Evolutionary conservation across 2,888 invertebrate genomes (phyloP), one percentile per base, ranked within the genome.

Genomic region (Tinea pellionella): DNA sequence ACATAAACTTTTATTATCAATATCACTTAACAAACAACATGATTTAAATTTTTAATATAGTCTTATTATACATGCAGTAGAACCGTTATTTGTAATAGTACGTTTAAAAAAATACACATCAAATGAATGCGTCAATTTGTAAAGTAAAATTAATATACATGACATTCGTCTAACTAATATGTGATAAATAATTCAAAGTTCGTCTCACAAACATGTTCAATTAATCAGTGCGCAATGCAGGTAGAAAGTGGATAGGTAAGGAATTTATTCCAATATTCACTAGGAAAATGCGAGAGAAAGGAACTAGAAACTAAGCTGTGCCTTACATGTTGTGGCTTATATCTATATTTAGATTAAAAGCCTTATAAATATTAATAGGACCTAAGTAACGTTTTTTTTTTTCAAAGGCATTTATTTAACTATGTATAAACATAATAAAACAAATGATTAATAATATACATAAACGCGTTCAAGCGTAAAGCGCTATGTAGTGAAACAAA

Each of bases 221-320:
- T 86, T 85, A 84, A 86, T 84, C 83, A 76, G 77, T 78, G 77
- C 79, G 82, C 77, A 78, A 80, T 80, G 75, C 72, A 68, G 70
- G 71, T 82, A 84, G 85, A 85, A 86, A 86, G 85, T 75, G 65
- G 73, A 77, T 73, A 57, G 57, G 57, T 16, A 57, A 32, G 30
- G 30, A 57, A 53, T 30, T 11, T 57, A 57, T 32, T 57, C 32
- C 57, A 57, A 57, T 57, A 57, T 57, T 57, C 57, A 32, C 57
- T 3, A 29, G 32, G 57, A 57, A 51, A 57, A 57, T 57, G 32
- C 32, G 8, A 57, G 57, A 57, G 57, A 57, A 57, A 57, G 57
- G 57, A 57, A 57, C 57, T 30, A 32, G 57, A 57, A 57, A 32
- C 57, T 32, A 19, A 29, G 57, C 29, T 29, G 57, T 57, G 13